These are phyloP conservation scores for Dolichallabes microphthalmus DNA, from an alignment of 2,113 vertebrate species.

Conservation along the genomic window DNA sequence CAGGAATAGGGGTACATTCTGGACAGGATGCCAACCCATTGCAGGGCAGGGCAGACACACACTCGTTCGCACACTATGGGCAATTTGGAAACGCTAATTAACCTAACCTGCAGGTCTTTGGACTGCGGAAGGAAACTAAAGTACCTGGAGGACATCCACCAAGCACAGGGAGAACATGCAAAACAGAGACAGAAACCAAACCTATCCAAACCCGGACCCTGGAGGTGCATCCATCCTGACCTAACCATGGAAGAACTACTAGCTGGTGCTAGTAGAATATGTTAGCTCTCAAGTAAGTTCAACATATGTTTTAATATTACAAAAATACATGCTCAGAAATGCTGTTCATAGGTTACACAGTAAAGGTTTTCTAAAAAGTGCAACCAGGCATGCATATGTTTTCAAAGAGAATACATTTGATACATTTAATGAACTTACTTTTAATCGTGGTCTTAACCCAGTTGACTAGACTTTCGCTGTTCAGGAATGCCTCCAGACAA, in stretches of 20 bases:
- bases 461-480: constrained; percentile 57
- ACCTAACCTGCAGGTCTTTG: too few species aligned
- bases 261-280: not conserved
- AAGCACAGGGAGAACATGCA: too few species aligned
- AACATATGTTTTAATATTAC: not conserved
- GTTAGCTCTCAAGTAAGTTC: not conserved
- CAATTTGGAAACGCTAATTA: too few species aligned
- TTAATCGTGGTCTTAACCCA: constrained; percentile 68
- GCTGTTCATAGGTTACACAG: not conserved
- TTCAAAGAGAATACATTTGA: not conserved
- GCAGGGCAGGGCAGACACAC: too few species aligned
- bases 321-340: not conserved
- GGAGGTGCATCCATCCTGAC: not conserved
- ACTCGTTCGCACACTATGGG: too few species aligned
- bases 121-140: too few species aligned
- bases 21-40: too few species aligned
- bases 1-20: too few species aligned
- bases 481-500: constrained; percentile 68
- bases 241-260: not conserved
- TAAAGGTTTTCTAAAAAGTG: not conserved
- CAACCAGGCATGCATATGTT: not conserved
- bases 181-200: too few species aligned
- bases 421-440: constrained; percentile 52
- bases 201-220: too few species aligned
- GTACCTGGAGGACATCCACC: too few species aligned